Percentiles rank a stretch among this genome's conserved stretches.
Evolutionary conservation across 1,140 invertebrate species (phyloP).

Genomic region (Hycleus cichorii): DNA sequence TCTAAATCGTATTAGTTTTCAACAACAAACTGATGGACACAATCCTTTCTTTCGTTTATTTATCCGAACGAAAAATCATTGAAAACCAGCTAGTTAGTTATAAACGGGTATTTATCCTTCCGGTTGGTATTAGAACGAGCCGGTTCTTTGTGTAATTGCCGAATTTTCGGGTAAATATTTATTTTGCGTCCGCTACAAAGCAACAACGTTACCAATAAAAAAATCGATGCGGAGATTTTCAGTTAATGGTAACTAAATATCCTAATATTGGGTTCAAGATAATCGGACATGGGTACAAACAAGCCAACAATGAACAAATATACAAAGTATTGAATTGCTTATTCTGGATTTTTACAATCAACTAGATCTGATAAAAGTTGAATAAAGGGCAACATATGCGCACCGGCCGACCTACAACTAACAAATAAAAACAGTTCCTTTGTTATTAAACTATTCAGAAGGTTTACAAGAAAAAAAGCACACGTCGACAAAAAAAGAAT

Average conservation of each 20-base stretch:
- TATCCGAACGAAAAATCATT: too few relatives aligned
- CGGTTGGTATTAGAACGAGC: neutral
- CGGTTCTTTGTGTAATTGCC: neutral
- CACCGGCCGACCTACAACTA: too few relatives aligned
- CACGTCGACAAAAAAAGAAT: too few relatives aligned
- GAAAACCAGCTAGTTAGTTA: too few relatives aligned
- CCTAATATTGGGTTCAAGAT: constrained; percentile 25
- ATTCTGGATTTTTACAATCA: constrained; percentile 32
- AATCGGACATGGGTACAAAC: constrained; percentile 25
- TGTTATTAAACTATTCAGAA: too few relatives aligned
- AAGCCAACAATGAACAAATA: constrained; percentile 20
- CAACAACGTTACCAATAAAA: constrained; percentile 3
- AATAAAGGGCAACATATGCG: too few relatives aligned
- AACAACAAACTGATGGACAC: too few relatives aligned
- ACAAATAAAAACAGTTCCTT: too few relatives aligned
- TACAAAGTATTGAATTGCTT: constrained; percentile 33
- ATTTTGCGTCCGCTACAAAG: neutral
- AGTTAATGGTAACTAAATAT: constrained; percentile 23
- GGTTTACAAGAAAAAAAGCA: too few relatives aligned
- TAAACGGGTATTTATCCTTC: neutral
- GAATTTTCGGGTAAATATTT: constrained; percentile 5
- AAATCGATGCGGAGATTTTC: neutral
- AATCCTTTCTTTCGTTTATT: too few relatives aligned
- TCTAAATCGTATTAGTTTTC: too few relatives aligned
- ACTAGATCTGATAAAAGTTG: constrained; percentile 26